phyloP scores from a whole-genome alignment of 2,797 vertebrate species.

The Arnoldichthys spilopterus region DNA sequence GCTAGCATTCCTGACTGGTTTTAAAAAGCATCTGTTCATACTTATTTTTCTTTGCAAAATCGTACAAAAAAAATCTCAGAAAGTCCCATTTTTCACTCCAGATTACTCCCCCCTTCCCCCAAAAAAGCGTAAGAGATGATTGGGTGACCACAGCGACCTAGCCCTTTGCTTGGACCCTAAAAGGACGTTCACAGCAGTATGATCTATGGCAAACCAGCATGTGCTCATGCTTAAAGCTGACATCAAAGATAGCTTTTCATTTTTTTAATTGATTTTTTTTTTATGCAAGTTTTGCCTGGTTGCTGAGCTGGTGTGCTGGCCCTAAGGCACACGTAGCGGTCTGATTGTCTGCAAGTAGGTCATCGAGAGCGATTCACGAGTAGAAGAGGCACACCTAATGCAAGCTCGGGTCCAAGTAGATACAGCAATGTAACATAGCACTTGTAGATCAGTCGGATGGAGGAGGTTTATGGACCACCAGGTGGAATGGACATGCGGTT shows the following conservation, averaged over 20 bases:
- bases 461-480: background rate
- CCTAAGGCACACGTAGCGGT: slow-evolving; percentile 56
- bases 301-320: slow-evolving; percentile 38
- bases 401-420: slow-evolving; percentile 11
- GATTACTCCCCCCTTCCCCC: background rate
- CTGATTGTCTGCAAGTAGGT: slow-evolving; percentile 56
- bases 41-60: background rate
- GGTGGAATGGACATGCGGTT: background rate
- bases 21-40: background rate
- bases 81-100: background rate
- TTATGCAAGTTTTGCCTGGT: background rate
- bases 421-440: slow-evolving; percentile 17
- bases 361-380: slow-evolving; percentile 30
- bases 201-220: slow-evolving; percentile 16
- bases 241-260: background rate
- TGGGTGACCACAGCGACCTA: background rate
- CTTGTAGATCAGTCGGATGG: slow-evolving; percentile 9
- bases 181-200: slow-evolving; percentile 5
- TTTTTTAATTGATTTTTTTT: background rate
- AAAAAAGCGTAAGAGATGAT: too few relatives aligned
- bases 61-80: too few relatives aligned
- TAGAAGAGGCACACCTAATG: slow-evolving; percentile 38
- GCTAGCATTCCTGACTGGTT: background rate
- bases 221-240: slow-evolving; percentile 19
- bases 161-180: slow-evolving; percentile 15